phyloP scores from a whole-genome alignment of 2,888 invertebrate species.

The Apotomis capreana region DNA sequence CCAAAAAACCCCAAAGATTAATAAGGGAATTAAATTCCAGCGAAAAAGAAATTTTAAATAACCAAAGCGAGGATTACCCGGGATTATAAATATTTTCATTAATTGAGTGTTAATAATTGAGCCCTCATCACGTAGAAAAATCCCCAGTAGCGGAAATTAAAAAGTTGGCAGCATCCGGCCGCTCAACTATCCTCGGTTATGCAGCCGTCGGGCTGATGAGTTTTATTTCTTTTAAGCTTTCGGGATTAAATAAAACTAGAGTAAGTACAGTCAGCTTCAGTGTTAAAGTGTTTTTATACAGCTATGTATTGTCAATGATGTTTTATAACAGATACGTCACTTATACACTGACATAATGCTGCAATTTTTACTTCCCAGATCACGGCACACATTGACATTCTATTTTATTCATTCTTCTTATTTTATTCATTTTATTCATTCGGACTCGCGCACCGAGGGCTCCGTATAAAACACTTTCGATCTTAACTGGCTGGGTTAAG shows the following conservation, averaged over 20 bases:
- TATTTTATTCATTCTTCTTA: too few relatives aligned
- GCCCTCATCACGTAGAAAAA: conserved; percentile 77
- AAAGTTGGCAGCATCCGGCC: conserved; percentile 73
- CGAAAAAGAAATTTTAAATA: conserved; percentile 43
- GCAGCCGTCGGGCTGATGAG: conserved; percentile 61
- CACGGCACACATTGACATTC: too few relatives aligned
- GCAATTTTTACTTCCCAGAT: too few relatives aligned
- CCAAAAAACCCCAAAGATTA: conserved; percentile 17
- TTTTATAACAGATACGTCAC: too few relatives aligned
- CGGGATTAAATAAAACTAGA: conserved; percentile 26
- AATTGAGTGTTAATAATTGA: conserved; percentile 82
- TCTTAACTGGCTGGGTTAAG: too few relatives aligned
- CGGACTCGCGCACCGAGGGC: too few relatives aligned
- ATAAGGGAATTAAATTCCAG: conserved; percentile 23
- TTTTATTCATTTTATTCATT: too few relatives aligned
- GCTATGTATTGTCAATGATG: too few relatives aligned
- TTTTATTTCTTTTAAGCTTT: conserved; percentile 31
- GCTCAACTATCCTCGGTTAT: conserved; percentile 34
- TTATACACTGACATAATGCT: too few relatives aligned
- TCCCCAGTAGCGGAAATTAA: conserved; percentile 80
- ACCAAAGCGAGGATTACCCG: conserved; percentile 53
- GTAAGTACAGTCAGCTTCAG: not conserved
- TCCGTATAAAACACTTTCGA: too few relatives aligned
- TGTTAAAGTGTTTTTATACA: too few relatives aligned
- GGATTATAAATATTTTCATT: conserved; percentile 74